Conservation (phyloP, 2,888 invertebrate species). For the Homarus gammarus region DNA sequence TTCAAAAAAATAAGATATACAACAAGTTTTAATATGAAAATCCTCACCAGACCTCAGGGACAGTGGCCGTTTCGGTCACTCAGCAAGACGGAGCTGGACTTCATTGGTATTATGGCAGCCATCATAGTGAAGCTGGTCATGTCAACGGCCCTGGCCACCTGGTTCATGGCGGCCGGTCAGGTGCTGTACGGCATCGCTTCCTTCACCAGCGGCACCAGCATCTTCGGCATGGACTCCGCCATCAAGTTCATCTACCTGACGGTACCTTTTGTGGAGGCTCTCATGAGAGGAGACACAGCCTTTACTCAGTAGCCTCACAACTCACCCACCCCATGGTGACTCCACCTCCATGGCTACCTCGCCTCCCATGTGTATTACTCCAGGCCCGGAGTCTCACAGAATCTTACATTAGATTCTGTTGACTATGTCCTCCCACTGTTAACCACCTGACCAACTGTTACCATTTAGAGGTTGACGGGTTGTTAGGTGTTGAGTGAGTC, state of each 20-base stretch:
- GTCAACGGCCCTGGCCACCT: constrained; percentile 40
- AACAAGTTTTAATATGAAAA: too few species aligned
- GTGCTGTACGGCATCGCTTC: constrained; percentile 24
- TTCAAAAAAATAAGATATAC: background rate
- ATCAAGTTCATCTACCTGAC: constrained; percentile 31
- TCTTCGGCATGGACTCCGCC: constrained; percentile 35
- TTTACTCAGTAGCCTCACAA: too few species aligned
- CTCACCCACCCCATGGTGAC: too few species aligned
- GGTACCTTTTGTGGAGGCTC: constrained; percentile 34
- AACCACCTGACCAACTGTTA: too few species aligned
- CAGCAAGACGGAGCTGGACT: constrained; percentile 7
- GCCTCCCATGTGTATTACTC: too few species aligned
- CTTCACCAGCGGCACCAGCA: constrained; percentile 17
- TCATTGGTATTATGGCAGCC: constrained; percentile 30
- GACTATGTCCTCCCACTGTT: too few species aligned
- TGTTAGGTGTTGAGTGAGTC: too few species aligned
- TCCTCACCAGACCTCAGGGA: too few species aligned
- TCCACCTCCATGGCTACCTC: too few species aligned
- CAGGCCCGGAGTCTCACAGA: too few species aligned
- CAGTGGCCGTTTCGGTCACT: background rate
- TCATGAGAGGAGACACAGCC: background rate
- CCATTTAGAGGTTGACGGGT: too few species aligned
- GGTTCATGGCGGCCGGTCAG: constrained; percentile 49
- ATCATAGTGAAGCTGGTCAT: constrained; percentile 34
- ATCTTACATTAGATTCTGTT: too few species aligned